Base-by-base conservation (phyloP, 1,140 invertebrate species). In the Glossosoma conforme region DNA sequence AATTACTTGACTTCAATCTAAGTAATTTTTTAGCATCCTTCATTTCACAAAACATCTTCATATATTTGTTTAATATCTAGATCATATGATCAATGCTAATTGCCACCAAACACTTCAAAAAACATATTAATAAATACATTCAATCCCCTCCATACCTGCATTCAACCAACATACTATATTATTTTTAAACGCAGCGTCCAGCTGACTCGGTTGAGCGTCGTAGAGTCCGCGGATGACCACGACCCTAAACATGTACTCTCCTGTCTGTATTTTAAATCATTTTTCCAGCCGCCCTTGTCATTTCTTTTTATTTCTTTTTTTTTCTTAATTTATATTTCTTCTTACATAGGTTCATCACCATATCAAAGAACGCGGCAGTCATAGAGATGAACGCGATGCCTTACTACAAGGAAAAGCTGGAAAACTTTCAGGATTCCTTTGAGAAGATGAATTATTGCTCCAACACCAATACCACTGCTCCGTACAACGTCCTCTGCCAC, bases 401-500 rank as follows among this genome's bases (percentile, higher is more conserved):
- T 1, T 2, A 25, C 4, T 37, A 25, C 0, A 25, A 10, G 44
- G 38, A 1, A 32, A 33, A 10, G n/a, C 9, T 35, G 11, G 14
- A 21, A 13, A 21, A 40, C 14, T 20, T 32, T 19, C 8, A 51
- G 33, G 19, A 30, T 5, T 9, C 17, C 8, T 43, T 40, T 22
- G 38, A 36, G 1, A 24, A n/a, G 6, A 2, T 36, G 5, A 15
- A 24, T 18, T 1, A 18, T 22, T 35, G 14, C 8, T 22, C 32
- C 3, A 6, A 52, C 11, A n/a, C 50, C 3, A 20, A 40, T 20
- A 13, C 5, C 11, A 20, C 17, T 3, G 18, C 38, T 8, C 50
- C 50, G 1, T 52, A 21, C 24, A 41, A 33, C 33, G 50, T 52
- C 8, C 14, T 52, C 3, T 45, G 43, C 14, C 50, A 52, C 13